A percentile compares a stretch with the other conserved stretches of the same genome.
Conservation (phyloP, 2,113 vertebrate species). For the Symphodus melops region DNA sequence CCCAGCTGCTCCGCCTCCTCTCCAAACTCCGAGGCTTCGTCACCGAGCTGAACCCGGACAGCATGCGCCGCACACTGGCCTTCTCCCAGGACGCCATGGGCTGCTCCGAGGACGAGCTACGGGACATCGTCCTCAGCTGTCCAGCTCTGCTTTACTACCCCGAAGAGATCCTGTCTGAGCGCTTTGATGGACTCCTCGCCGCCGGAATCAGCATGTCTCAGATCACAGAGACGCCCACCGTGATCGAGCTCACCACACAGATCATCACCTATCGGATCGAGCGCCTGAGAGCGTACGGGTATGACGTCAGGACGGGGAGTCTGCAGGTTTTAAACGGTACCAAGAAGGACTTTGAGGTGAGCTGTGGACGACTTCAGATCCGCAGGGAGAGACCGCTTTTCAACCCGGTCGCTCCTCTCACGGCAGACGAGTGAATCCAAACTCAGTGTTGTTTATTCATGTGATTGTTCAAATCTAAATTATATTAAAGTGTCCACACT, state of each 20-base stretch:
- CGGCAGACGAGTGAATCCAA: constrained; percentile 49
- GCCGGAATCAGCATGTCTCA: constrained; percentile 88
- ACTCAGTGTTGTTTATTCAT: constrained; percentile 1
- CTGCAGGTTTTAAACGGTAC: constrained; percentile 88
- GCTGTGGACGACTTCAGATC: constrained; percentile 85
- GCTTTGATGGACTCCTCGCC: constrained; percentile 82
- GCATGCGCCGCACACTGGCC: constrained; percentile 84
- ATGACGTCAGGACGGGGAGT: constrained; percentile 82
- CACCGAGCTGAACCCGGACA: constrained; percentile 85
- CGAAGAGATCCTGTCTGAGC: constrained; percentile 85
- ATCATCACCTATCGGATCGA: constrained; percentile 89
- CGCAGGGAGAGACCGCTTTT: constrained; percentile 89
- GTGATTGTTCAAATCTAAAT: background rate
- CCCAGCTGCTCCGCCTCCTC: constrained; percentile 88
- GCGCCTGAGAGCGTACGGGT: constrained; percentile 84
- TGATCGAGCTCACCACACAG: constrained; percentile 91
- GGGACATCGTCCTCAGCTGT: constrained; percentile 85
- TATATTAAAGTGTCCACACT: background rate
- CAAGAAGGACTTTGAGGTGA: constrained; percentile 93
- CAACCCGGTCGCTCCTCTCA: constrained; percentile 92
- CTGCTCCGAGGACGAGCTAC: constrained; percentile 86
- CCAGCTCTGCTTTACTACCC: constrained; percentile 91
- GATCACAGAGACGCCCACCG: constrained; percentile 85
- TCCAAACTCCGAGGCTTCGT: constrained; percentile 92
- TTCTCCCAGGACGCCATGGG: constrained; percentile 85